Conservation (phyloP, 2,113 vertebrate species). For the Baryphthengus martii region DNA sequence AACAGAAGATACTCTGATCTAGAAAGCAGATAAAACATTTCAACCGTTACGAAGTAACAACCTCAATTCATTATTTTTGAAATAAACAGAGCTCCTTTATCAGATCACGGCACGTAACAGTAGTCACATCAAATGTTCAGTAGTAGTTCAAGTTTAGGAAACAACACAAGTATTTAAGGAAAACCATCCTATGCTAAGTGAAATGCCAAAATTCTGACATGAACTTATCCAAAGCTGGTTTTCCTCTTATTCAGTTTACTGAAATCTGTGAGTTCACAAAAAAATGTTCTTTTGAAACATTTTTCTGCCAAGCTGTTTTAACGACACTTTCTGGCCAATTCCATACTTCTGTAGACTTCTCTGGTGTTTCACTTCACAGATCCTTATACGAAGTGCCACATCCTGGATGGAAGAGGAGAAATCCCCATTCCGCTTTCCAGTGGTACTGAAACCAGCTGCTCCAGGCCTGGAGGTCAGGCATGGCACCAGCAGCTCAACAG, state of each 20-base stretch:
- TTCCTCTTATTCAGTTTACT: background rate
- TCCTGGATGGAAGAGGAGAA: background rate
- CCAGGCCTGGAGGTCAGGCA: background rate
- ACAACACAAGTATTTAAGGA: background rate
- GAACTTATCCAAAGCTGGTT: background rate
- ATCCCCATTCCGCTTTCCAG: background rate
- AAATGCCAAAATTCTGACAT: background rate
- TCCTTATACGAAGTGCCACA: background rate
- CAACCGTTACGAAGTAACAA: background rate
- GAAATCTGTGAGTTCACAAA: background rate
- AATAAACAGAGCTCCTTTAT: background rate
- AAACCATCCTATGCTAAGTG: background rate
- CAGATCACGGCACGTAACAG: background rate
- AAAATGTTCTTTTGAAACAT: background rate
- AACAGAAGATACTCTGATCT: background rate
- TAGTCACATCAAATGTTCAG: background rate
- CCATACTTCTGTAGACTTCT: background rate
- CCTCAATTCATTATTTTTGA: background rate
- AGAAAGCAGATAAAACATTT: conserved; percentile 13
- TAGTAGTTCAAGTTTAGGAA: background rate
- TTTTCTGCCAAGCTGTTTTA: background rate
- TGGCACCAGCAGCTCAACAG: background rate
- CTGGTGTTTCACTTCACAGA: background rate
- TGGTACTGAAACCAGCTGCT: background rate
- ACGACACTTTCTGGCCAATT: background rate